Base-by-base conservation (phyloP, 2,888 invertebrate species). In the Dynastes grantii region DNA sequence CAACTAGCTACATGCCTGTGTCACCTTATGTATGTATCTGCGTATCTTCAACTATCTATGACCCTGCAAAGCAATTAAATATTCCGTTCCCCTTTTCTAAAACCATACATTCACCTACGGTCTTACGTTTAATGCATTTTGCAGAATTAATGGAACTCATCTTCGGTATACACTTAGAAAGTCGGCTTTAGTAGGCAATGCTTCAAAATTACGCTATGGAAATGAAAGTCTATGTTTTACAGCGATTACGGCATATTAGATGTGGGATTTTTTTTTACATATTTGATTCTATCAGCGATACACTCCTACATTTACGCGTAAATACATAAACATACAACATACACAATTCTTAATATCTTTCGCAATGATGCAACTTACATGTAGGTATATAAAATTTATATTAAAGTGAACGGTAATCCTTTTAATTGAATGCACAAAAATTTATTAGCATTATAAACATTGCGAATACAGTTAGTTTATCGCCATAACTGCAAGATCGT, bases 161-260 rank as follows among this genome's bases (percentile, higher is more conserved):
- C 83, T 83, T 83, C 80, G 64, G 13, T 32, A 37, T n/a, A 16
- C 45, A 76, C 79, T 78, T 84, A 84, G 83, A 84, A 84, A 85
- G 84, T 85, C 81, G 77, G 75, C 81, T 84, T 82, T 55, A 55
- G 53, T 16, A 55, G 79, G 81, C 81, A 81, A 81, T 83, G 83
- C 85, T 84, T 83, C 82, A 58, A 84, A 85, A 85, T 85, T 82
- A 83, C 84, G 83, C 83, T 84, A 85, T 84, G 84, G 85, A 86
- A 86, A 86, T 85, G 86, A 86, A 86, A 86, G 86, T 86, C 84
- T 84, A 84, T 8, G 58, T 71, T 71, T 55, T 68, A 68, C 61
- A 64, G 70, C 73, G 78, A 78, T 82, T 82, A 81, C 80, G 71
- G 82, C 82, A 79, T 77, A 83, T 83, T 80, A 81, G 68, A 67